A percentile compares a stretch with the other conserved stretches of the same genome.
phyloP scores from a whole-genome alignment of 1,140 invertebrate species.

The Pseudomyrmex cubaensis region DNA sequence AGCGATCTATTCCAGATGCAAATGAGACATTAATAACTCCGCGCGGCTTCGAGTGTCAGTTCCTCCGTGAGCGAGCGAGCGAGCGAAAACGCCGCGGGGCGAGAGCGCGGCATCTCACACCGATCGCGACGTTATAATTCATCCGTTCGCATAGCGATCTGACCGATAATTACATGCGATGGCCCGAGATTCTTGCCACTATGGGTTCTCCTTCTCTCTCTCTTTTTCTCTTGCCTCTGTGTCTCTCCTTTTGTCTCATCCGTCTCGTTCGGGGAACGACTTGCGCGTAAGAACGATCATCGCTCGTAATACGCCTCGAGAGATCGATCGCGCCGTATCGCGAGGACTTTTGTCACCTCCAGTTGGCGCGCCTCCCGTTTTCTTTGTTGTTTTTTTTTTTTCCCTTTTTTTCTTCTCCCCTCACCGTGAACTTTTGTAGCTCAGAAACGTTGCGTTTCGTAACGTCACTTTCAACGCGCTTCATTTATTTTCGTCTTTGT shows the following conservation, averaged over 20 bases:
- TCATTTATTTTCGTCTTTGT: constrained; percentile 22
- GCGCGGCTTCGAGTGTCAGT: constrained; percentile 68
- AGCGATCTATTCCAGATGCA: constrained; percentile 69
- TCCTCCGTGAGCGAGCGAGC: constrained; percentile 38
- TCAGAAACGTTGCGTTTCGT: constrained; percentile 1
- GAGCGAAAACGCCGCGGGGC: constrained; percentile 59
- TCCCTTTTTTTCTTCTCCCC: background rate
- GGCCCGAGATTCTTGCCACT: constrained; percentile 49
- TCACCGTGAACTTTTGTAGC: constrained; percentile 15
- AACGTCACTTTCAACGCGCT: constrained; percentile 3
- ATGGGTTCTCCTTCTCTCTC: constrained; percentile 55
- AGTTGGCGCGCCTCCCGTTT: background rate
- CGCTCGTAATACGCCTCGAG: constrained; percentile 12
- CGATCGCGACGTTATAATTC: constrained; percentile 70
- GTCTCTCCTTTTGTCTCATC: constrained; percentile 62
- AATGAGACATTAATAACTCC: constrained; percentile 74
- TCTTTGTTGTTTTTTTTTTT: background rate
- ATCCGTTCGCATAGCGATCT: constrained; percentile 72
- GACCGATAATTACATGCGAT: constrained; percentile 71
- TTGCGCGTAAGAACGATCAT: background rate
- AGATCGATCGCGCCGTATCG: constrained; percentile 32
- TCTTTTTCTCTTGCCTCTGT: background rate
- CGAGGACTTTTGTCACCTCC: constrained; percentile 9
- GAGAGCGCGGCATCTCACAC: constrained; percentile 46
- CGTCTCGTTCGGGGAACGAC: background rate